These are phyloP conservation scores for Pilophorus perplexus DNA, from an alignment of 2,888 invertebrate species.

Conservation along the genomic window DNA sequence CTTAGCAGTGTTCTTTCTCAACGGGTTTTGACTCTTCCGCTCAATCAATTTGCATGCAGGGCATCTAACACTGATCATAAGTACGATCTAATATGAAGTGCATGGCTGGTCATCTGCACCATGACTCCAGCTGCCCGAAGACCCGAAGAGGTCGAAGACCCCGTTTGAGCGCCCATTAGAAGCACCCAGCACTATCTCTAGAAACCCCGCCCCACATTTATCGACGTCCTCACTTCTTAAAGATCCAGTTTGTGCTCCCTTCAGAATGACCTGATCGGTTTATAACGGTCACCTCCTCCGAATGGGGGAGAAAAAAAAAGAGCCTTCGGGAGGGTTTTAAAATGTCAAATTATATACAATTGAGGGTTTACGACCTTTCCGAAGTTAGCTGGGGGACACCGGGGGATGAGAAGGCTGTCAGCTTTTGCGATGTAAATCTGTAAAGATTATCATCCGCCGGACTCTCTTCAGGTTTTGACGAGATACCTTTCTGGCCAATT, in stretches of 20 bases:
- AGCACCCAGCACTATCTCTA: no score
- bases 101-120: no score
- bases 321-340: constrained; percentile 18
- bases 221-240: constrained; percentile 30
- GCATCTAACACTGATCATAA: no score
- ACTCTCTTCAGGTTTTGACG: not conserved
- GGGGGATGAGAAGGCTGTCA: constrained; percentile 10
- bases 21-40: no score
- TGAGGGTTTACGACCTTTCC: constrained; percentile 15
- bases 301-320: constrained; percentile 1
- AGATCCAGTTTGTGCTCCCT: constrained; percentile 30
- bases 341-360: constrained; percentile 25
- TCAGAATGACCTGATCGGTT: constrained; percentile 25
- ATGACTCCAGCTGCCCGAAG: no score
- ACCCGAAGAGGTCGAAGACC: no score
- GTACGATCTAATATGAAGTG: no score
- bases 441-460: constrained; percentile 6
- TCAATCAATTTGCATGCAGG: no score
- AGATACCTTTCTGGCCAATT: constrained; percentile 5
- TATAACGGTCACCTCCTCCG: constrained; percentile 22
- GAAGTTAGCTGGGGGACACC: not conserved
- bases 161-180: no score
- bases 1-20: no score
- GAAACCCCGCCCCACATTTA: no score
- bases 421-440: constrained; percentile 19